Percentiles rank a stretch among this genome's conserved stretches.
phyloP scores from a whole-genome alignment of 2,113 vertebrate species.

The Chamaea fasciata region DNA sequence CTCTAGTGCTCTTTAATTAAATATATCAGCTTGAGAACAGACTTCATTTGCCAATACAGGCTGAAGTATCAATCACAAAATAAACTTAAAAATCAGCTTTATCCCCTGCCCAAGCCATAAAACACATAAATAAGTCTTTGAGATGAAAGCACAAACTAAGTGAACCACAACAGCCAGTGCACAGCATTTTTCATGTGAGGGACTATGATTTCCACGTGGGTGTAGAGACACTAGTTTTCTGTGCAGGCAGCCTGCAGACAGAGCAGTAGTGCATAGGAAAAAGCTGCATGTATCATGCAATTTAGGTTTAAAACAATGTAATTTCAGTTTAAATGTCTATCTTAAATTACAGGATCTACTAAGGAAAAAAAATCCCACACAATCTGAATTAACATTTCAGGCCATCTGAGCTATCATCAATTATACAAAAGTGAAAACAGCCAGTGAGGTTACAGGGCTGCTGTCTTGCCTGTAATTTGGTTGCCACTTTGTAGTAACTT shows the following conservation, averaged over 20 bases:
- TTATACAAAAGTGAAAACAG: conserved; percentile 28
- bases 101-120: background rate
- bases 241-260: background rate
- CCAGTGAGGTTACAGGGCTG: background rate
- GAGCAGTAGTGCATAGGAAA: background rate
- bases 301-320: conserved; percentile 36
- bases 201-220: background rate
- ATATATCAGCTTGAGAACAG: fast-evolving
- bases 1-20: background rate
- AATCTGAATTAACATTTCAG: conserved; percentile 14
- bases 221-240: background rate
- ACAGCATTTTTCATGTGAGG: background rate
- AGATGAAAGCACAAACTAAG: background rate
- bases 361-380: background rate
- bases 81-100: background rate
- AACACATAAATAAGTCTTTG: background rate
- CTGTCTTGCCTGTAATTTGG: conserved; percentile 26
- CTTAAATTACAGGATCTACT: conserved; percentile 44
- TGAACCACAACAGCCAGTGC: background rate
- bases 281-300: conserved; percentile 5
- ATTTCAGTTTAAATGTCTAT: conserved; percentile 44
- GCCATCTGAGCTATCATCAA: background rate
- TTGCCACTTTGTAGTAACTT: background rate
- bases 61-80: background rate
- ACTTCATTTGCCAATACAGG: background rate